These are phyloP conservation scores for Zhuqinia jingwanae DNA, from an alignment of 2,888 invertebrate genomes.

Conservation along the genomic window DNA sequence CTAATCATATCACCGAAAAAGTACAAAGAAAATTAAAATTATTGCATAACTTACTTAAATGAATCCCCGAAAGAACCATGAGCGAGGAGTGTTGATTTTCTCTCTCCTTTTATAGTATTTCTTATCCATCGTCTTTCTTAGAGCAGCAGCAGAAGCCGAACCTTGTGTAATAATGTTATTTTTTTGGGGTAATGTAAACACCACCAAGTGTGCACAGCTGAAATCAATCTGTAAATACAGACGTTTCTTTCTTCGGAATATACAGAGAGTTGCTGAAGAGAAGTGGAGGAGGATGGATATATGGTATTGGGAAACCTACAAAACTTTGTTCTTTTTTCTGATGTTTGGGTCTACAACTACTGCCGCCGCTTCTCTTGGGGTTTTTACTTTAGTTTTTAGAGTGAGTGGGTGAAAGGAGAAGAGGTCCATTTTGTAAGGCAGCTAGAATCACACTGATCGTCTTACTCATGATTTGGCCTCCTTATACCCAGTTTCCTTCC, in stretches of 20 bases:
- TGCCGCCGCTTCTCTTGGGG: neutral
- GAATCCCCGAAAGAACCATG: too few species aligned
- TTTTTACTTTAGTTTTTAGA: neutral
- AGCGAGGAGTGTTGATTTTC: too few species aligned
- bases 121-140: too few species aligned
- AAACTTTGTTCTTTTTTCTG: neutral
- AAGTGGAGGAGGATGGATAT: too few species aligned
- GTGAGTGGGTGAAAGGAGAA: neutral
- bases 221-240: slow-evolving; percentile 14
- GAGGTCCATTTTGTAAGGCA: slow-evolving; percentile 35
- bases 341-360: neutral
- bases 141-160: too few species aligned
- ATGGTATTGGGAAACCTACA: neutral
- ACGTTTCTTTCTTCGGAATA: neutral
- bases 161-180: neutral
- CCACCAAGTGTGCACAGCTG: slow-evolving; percentile 31
- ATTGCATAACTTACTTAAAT: too few species aligned
- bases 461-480: slow-evolving; percentile 64
- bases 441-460: slow-evolving; percentile 61
- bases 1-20: too few species aligned
- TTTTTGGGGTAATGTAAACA: slow-evolving; percentile 57
- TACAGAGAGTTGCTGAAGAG: neutral
- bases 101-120: too few species aligned
- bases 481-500: slow-evolving; percentile 64
- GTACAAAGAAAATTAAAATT: too few species aligned